These are phyloP conservation scores for Halotydeus destructor DNA, from an alignment of 1,140 invertebrate species.

Conservation along the genomic window DNA sequence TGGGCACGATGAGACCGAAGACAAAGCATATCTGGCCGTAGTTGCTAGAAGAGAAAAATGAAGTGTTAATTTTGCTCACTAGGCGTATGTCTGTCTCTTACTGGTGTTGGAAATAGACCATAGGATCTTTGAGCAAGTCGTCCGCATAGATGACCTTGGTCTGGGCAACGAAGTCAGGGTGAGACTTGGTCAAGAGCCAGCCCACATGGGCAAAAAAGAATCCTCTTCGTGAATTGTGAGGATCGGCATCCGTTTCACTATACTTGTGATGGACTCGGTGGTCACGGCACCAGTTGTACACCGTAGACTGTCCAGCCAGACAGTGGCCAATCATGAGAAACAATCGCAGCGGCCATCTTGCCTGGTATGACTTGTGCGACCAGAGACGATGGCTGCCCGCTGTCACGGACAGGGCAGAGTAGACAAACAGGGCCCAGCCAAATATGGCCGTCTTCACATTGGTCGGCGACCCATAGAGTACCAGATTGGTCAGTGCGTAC, in stretches of 20 bases:
- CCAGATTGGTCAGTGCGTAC: too few species aligned
- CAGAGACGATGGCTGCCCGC: constrained; percentile 30
- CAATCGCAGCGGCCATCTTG: constrained; percentile 26
- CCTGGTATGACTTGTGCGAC: constrained; percentile 32
- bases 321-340: constrained; percentile 21
- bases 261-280: constrained; percentile 19
- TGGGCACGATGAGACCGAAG: too few species aligned
- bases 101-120: constrained; percentile 65
- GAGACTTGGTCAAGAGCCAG: constrained; percentile 50
- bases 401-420: too few species aligned
- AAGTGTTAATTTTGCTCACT: too few species aligned
- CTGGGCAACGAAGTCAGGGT: constrained; percentile 43
- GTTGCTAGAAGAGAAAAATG: too few species aligned
- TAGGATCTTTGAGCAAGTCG: constrained; percentile 57
- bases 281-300: constrained; percentile 16
- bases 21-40: too few species aligned
- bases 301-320: constrained; percentile 7
- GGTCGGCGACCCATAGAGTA: too few species aligned
- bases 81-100: too few species aligned
- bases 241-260: constrained; percentile 17
- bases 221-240: constrained; percentile 16
- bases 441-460: too few species aligned
- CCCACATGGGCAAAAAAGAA: constrained; percentile 60
- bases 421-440: too few species aligned
- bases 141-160: constrained; percentile 61